A percentile compares a stretch with the other conserved stretches of the same genome.
Conservation (phyloP, 2,113 vertebrate genomes). For the Odocoileus virginianus region DNA sequence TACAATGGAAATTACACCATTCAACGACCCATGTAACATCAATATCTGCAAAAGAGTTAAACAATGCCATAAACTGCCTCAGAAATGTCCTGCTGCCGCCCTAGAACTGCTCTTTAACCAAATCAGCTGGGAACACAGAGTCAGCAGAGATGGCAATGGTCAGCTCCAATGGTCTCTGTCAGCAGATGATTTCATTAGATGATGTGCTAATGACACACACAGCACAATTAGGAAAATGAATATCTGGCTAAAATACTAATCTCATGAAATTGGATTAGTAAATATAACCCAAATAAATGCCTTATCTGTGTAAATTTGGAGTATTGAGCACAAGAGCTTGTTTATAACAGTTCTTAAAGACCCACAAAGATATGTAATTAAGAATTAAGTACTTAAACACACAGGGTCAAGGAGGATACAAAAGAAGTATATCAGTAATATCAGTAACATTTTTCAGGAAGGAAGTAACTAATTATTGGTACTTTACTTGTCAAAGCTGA, state of each 20-base stretch:
- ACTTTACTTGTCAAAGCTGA: background rate
- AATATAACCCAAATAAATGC: background rate
- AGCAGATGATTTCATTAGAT: background rate
- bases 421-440: background rate
- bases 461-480: background rate
- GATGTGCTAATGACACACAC: background rate
- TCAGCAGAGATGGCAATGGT: background rate
- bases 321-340: background rate
- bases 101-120: background rate
- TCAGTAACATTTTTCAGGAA: background rate
- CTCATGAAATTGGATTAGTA: background rate
- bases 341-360: background rate
- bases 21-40: conserved; percentile 19
- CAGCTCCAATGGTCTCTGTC: background rate
- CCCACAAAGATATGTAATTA: background rate
- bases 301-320: background rate
- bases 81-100: background rate
- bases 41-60: conserved; percentile 41
- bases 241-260: background rate
- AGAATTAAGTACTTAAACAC: background rate
- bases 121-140: background rate
- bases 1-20: conserved; percentile 46
- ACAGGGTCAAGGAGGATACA: background rate
- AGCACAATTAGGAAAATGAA: conserved; percentile 7
- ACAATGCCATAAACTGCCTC: background rate